A percentile compares a stretch with the other conserved stretches of the same genome.
Evolutionary conservation across 2,888 invertebrate species (phyloP).

Genomic region (Panzeria rudis): DNA sequence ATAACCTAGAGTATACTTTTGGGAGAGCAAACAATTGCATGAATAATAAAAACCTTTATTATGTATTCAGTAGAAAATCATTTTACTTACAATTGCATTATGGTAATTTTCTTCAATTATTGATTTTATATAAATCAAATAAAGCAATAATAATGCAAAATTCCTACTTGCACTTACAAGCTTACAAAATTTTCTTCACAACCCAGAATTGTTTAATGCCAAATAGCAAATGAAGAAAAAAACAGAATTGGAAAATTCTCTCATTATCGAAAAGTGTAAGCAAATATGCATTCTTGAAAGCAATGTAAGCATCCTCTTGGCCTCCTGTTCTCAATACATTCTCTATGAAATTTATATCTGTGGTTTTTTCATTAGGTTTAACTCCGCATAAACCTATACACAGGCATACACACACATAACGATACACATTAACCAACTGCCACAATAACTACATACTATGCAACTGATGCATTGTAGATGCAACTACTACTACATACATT

Average conservation of each 20-base stretch:
- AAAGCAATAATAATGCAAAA: constrained; percentile 28
- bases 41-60: too few relatives aligned
- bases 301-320: constrained; percentile 19
- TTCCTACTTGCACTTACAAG: neutral
- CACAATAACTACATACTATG: constrained; percentile 37
- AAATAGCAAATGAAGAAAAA: constrained; percentile 41
- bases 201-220: constrained; percentile 35
- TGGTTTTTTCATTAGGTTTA: constrained; percentile 63
- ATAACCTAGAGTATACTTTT: constrained; percentile 43
- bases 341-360: constrained; percentile 63
- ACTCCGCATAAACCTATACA: constrained; percentile 21
- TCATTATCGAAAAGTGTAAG: constrained; percentile 57
- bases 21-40: constrained; percentile 24
- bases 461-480: constrained; percentile 9
- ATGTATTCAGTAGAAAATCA: too few relatives aligned
- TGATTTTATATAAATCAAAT: constrained; percentile 66
- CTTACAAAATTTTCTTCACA: constrained; percentile 4
- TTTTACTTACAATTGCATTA: constrained; percentile 51
- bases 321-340: neutral
- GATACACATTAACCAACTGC: constrained; percentile 36
- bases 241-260: constrained; percentile 49
- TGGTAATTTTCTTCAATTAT: constrained; percentile 56
- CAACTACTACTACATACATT: constrained; percentile 1
- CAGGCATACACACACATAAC: neutral
- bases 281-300: constrained; percentile 56